Percentiles rank a stretch among this genome's conserved stretches.
phyloP scores from a whole-genome alignment of 1,140 invertebrate species.

The Cryptotermes secundus region DNA sequence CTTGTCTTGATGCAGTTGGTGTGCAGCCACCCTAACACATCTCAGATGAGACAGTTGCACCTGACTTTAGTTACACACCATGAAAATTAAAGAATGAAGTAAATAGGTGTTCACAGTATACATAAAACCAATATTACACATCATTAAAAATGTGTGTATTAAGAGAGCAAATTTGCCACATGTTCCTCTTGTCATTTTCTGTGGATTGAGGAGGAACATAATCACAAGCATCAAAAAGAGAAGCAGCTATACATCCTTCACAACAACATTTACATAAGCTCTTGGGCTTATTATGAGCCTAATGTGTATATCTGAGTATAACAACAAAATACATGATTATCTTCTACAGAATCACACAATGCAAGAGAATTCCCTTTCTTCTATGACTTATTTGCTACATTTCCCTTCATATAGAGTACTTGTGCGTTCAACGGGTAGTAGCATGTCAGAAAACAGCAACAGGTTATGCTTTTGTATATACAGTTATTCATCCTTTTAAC shows the following conservation, averaged over 20 bases:
- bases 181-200: not conserved
- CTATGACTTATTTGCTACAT: not conserved
- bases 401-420: slow-evolving; percentile 12
- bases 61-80: too few species aligned
- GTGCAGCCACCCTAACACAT: too few species aligned
- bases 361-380: not conserved
- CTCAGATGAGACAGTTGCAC: too few species aligned
- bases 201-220: not conserved
- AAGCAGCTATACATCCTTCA: not conserved
- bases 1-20: too few species aligned
- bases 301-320: slow-evolving; percentile 1
- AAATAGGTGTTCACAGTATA: not conserved
- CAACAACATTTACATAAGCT: not conserved
- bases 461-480: not conserved
- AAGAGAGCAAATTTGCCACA: not conserved
- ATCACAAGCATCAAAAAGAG: not conserved
- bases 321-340: not conserved
- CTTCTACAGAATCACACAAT: not conserved
- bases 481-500: not conserved
- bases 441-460: not conserved
- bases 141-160: not conserved
- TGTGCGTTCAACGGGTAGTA: slow-evolving; percentile 1
- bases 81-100: too few species aligned
- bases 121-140: not conserved
- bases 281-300: not conserved